Conservation (phyloP, 1,140 invertebrate species). For the Calycopis cecrops region DNA sequence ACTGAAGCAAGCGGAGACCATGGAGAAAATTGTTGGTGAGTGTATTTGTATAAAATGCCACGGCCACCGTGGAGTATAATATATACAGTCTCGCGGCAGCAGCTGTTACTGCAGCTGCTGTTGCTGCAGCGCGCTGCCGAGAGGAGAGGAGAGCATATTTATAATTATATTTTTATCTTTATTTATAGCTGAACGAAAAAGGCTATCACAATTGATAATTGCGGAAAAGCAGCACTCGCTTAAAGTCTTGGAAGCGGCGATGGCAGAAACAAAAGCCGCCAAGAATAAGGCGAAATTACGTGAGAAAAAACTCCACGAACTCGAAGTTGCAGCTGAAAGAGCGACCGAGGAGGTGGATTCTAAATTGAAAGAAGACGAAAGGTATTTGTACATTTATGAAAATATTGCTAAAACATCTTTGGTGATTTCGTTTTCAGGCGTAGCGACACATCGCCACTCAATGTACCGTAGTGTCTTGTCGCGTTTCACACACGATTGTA, state of each 20-base stretch:
- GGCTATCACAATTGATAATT: constrained; percentile 63
- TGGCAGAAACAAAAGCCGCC: constrained; percentile 56
- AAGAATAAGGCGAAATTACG: constrained; percentile 46
- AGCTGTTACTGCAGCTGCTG: no score
- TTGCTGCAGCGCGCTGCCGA: no score
- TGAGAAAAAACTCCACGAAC: constrained; percentile 33
- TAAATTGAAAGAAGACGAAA: constrained; percentile 61
- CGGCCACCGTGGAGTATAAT: no score
- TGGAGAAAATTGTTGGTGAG: constrained; percentile 70
- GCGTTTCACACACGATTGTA: no score
- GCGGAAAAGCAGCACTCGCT: constrained; percentile 71
- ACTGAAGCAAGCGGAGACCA: constrained; percentile 67
- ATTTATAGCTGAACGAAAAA: constrained; percentile 64
- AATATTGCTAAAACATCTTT: no score
- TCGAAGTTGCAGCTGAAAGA: constrained; percentile 45
- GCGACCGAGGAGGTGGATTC: constrained; percentile 70
- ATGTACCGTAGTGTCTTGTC: no score
- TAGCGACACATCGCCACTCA: no score
- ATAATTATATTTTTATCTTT: constrained; percentile 31
- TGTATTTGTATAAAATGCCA: constrained; percentile 6
- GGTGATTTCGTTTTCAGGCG: no score
- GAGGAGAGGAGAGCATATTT: no score
- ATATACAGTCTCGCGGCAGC: no score
- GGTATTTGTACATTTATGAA: constrained; percentile 26
- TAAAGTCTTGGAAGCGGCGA: constrained; percentile 56